Conservation (phyloP, 1,140 invertebrate species). For the Drosophila pectinifera region DNA sequence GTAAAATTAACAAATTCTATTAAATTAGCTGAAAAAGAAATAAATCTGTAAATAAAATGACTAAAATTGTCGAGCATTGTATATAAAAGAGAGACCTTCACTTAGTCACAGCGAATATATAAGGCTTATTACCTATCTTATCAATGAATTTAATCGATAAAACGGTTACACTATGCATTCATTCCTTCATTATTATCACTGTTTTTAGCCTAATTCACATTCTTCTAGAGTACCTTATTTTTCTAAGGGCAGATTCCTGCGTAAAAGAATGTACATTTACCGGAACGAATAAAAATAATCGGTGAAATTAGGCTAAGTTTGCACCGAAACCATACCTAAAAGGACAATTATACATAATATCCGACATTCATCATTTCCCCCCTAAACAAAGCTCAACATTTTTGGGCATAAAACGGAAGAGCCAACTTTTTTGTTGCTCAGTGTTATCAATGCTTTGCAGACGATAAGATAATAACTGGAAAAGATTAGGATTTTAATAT, state of each 20-base stretch:
- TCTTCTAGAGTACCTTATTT: not conserved
- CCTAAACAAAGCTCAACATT: not conserved
- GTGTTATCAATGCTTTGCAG: constrained; percentile 14
- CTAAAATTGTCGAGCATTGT: constrained; percentile 2
- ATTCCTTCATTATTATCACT: not conserved
- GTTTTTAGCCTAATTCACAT: not conserved
- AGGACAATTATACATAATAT: too few species aligned
- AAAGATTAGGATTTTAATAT: constrained; percentile 31
- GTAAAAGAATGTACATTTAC: too few species aligned
- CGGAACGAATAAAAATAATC: too few species aligned
- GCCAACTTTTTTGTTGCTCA: constrained; percentile 1
- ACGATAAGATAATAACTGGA: constrained; percentile 36
- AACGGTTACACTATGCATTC: constrained; percentile 13
- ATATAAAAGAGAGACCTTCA: not conserved
- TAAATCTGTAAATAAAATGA: constrained; percentile 4
- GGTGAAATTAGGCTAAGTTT: not conserved
- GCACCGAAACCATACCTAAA: too few species aligned
- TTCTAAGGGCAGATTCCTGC: too few species aligned
- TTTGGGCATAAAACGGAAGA: not conserved
- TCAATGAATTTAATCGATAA: constrained; percentile 15
- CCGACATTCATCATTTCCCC: not conserved
- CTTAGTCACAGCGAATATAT: constrained; percentile 13
- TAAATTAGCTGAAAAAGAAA: constrained; percentile 1
- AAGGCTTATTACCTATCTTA: constrained; percentile 25
- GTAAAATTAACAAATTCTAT: constrained; percentile 7